Evolutionary conservation across 2,888 invertebrate genomes (phyloP), one percentile per base, ranked within the genome.

Genomic region (Leptinotarsa rubiginosa): DNA sequence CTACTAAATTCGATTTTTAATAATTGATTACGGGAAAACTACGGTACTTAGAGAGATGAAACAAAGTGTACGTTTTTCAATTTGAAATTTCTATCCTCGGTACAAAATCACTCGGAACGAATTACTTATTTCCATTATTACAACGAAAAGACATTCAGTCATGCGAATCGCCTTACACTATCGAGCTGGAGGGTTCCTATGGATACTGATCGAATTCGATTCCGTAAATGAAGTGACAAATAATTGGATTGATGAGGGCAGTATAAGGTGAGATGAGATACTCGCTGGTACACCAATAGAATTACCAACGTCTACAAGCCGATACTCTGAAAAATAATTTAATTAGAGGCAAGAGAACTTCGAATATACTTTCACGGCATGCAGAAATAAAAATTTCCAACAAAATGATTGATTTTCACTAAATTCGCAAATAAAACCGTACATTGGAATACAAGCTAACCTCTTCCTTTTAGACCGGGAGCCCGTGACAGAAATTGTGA

Each of bases 241-340:
- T 68, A 68, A 68, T 68, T 68, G 54, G 54, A 54, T 68, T 68
- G 68, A 68, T 68, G n/a, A 54, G 68, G 54, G 52, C 68, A 68
- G 68, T 54, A 20, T n/a, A 47, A 68, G 52, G 68, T 54, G 68
- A 68, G 68, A 68, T 68, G 52, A 68, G 68, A 68, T 68, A 54
- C 68, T 54, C 31, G n/a, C 52, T 13, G 22, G 68, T 52, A 52
- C 54, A 41, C 68, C 68, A 54, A 68, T 68, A 54, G 54, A 54
- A 68, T 68, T 68, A 41, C 56, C 20, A 56, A 56, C 22, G 56
- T 56, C 56, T 56, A 56, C 56, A 56, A 56, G 56, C 56, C 12
- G 20, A 56, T 56, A 56, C 56, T 18, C 22, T 22, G 47, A n/a
- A 25, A 65, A 65, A 47, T 47, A 65, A 47, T 65, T 47, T 2